Evolutionary conservation across 1,140 invertebrate species (phyloP), one percentile per base, ranked within the genome.

Genomic region (Oryzaephilus surinamensis): DNA sequence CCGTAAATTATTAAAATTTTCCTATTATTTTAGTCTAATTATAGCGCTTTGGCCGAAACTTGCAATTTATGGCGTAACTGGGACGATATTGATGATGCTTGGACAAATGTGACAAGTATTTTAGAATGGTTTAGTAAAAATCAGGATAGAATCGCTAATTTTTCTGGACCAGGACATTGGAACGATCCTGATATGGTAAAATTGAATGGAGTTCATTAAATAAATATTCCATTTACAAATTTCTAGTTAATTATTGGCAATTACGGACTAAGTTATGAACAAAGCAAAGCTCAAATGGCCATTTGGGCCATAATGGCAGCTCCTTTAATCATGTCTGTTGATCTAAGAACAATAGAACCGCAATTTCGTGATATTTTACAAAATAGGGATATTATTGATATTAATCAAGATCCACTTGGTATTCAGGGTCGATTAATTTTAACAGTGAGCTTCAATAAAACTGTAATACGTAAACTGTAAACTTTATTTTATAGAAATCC

Each of bases 31-130:
- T 52, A 86, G 77, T 74, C 81, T 0, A 74, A 91, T 60, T 92
- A 81, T 55, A 62, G 57, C 4, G 57, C 66, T 0, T 77, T 90
- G 39, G 65, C 68, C 1, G 60, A 81, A 47, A 66, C 71, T 32
- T 94, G 89, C 51, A 93, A 93, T 63, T 61, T 91, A 35, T 94
- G 88, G 88, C 67, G 89, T 38, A 93, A 92, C 50, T 91, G 74
- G 66, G 77, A 76, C 51, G 89, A 94, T 55, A 88, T 94, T 44
- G 67, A 85, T n/a, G 86, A 90, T 56, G 80, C 81, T 0, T 89
- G 84, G 76, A 60, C 66, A 1, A 84, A 79, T 28, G 62, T 90
- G 2, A 66, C 66, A 5, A 64, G 60, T 17, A 91, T 92, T 44
- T 76, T 88, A 46, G 68, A 84, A 44, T 89, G 78, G 65, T 93